phyloP scores from a whole-genome alignment of 2,797 vertebrate species.

The Acanthiza pusilla region DNA sequence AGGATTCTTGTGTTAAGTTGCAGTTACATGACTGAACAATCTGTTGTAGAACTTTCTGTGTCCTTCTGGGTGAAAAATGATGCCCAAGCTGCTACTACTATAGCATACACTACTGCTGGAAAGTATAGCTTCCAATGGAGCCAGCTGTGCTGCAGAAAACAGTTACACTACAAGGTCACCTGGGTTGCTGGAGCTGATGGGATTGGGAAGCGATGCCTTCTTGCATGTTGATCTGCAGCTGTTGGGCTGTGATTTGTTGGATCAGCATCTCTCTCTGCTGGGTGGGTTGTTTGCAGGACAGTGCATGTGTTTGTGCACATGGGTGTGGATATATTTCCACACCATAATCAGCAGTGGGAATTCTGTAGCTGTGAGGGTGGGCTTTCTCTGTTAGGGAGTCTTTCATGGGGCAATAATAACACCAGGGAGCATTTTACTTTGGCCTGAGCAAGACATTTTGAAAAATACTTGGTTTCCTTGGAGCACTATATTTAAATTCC shows the following conservation, averaged over 20 bases:
- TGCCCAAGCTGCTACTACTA: slow-evolving; percentile 37
- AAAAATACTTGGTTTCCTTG: background rate
- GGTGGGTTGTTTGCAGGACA: background rate
- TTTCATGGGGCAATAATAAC: background rate
- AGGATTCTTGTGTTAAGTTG: background rate
- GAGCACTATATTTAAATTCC: slow-evolving; percentile 45
- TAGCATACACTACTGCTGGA: slow-evolving; percentile 39
- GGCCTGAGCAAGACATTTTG: background rate
- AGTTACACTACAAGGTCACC: slow-evolving; percentile 44
- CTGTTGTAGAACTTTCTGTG: background rate
- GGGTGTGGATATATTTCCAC: background rate
- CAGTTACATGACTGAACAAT: background rate
- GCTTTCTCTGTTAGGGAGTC: background rate
- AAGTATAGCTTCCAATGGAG: background rate
- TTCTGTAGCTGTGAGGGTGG: background rate
- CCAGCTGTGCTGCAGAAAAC: slow-evolving; percentile 18
- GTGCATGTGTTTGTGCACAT: background rate
- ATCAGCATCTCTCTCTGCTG: background rate
- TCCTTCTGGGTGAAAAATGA: slow-evolving; percentile 25
- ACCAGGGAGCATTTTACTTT: background rate
- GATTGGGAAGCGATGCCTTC: background rate
- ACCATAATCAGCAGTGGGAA: background rate
- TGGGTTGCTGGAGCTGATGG: background rate
- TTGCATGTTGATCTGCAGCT: background rate
- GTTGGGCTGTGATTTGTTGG: background rate